phyloP scores from a whole-genome alignment of 2,888 invertebrate species.

The Steinernema carpocapsae region DNA sequence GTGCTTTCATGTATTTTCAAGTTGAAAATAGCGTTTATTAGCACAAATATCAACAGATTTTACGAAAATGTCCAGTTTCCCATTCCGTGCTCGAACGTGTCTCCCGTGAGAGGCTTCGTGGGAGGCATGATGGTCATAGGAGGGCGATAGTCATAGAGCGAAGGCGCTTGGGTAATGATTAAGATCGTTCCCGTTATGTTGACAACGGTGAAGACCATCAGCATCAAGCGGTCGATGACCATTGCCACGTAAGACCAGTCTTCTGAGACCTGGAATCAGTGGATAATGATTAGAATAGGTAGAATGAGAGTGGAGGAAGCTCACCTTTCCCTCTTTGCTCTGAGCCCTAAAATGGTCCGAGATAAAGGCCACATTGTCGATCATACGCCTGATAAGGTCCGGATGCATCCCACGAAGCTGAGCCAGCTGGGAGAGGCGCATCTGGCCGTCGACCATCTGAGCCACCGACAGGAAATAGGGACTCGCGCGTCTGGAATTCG shows the following conservation, averaged over 20 bases:
- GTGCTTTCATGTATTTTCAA: no score
- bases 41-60: background rate
- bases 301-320: background rate
- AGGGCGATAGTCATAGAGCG: constrained; percentile 54
- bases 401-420: constrained; percentile 67
- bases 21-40: no score
- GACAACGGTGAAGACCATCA: constrained; percentile 62
- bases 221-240: constrained; percentile 64
- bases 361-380: constrained; percentile 68
- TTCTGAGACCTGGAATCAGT: constrained; percentile 59
- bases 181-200: constrained; percentile 61
- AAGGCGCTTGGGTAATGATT: constrained; percentile 62
- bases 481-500: constrained; percentile 59
- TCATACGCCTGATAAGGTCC: constrained; percentile 67
- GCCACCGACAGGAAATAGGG: constrained; percentile 61
- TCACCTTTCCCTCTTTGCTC: constrained; percentile 65
- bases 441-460: constrained; percentile 48
- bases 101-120: constrained; percentile 54
- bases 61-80: constrained; percentile 5
- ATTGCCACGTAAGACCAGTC: constrained; percentile 68
- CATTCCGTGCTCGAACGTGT: constrained; percentile 49
- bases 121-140: constrained; percentile 53
- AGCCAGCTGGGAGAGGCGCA: constrained; percentile 60
- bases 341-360: constrained; percentile 64
- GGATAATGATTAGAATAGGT: background rate